A percentile compares a stretch with the other conserved stretches of the same genome.
Evolutionary conservation across 2,888 invertebrate species (phyloP).

Genomic region (Elgonia sp.): DNA sequence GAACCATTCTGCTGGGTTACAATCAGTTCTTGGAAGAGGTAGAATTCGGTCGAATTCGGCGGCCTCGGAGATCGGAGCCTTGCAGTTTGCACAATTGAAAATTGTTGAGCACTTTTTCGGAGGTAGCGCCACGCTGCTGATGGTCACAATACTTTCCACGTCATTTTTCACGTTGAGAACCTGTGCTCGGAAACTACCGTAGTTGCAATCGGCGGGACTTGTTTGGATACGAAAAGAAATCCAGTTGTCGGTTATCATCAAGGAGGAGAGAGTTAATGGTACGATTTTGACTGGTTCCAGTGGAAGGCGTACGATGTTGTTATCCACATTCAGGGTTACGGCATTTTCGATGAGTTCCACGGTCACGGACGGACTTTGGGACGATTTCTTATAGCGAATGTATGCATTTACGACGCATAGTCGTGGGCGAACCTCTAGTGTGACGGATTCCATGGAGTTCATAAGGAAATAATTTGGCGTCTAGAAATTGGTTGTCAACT

Average conservation of each 20-base stretch:
- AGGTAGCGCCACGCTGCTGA: constrained; percentile 75
- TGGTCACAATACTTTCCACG: constrained; percentile 22
- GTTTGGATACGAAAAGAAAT: constrained; percentile 84
- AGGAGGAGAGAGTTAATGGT: constrained; percentile 83
- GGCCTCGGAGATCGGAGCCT: constrained; percentile 77
- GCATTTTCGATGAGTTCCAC: constrained; percentile 82
- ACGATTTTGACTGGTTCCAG: constrained; percentile 81
- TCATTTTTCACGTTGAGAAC: constrained; percentile 74
- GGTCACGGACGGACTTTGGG: constrained; percentile 77
- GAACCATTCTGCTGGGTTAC: constrained; percentile 85
- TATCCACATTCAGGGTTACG: constrained; percentile 79
- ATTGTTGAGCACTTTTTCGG: constrained; percentile 75
- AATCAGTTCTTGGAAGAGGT: constrained; percentile 83
- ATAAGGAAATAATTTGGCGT: not conserved
- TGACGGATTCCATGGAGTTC: constrained; percentile 77
- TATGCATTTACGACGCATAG: constrained; percentile 84
- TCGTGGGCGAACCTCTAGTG: constrained; percentile 84
- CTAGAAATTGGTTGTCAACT: constrained; percentile 2
- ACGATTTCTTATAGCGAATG: constrained; percentile 78
- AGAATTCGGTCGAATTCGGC: constrained; percentile 81
- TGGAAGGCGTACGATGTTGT: constrained; percentile 78
- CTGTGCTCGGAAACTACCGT: constrained; percentile 83
- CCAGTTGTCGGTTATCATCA: constrained; percentile 82
- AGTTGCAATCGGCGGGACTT: constrained; percentile 80
- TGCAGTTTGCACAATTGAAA: constrained; percentile 82